Evolutionary conservation across 2,113 vertebrate genomes (phyloP), one percentile per base, ranked within the genome.

Genomic region (Haliaeetus leucogaster): DNA sequence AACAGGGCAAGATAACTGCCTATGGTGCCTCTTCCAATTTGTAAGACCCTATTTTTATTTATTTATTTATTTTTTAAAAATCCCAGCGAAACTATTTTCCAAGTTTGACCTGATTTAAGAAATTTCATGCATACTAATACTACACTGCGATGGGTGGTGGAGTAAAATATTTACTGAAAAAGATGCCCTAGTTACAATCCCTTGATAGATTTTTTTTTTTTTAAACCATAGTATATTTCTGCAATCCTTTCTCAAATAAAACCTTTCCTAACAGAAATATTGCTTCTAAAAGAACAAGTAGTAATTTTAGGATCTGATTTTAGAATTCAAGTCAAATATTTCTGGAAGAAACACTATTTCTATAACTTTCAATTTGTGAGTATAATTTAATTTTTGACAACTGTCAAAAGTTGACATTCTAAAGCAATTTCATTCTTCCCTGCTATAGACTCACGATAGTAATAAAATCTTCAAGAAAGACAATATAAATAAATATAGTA

Each of bases 21-120:
- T 19, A 13, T n/a, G 29, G 34, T 30, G 11, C 16, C 53, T 58
- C 53, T 70, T 61, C 38, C 12, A 52, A 38, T 34, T 42, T 55
- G 6, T 16, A 66, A 55, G 8, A 32, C 9, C 0, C 1, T 15
- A 7, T 8, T 29, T 42, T 19, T 26, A 6, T 30, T 29, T 25
- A 17, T 13, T 30, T 55, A 53, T 11, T 30, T 6, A 6, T 8
- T 50, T 42, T 23, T 40, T 59, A 42, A 22, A 50, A 65, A 58
- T 73, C 18, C n/a, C 66, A 63, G 4, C 32, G 6, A 85, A 91
- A 76, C 7, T 19, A 2, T 58, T 86, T 50, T 65, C 56, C 26
- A 82, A 55, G 79, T 92, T 27, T 85, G 74, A 93, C 36, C 45
- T n/a, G 47, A 89, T 86, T 92, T 53, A 76, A 78, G 34, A 89